phyloP scores from a whole-genome alignment of 2,797 vertebrate genomes.

The Peromyscus aztecus region DNA sequence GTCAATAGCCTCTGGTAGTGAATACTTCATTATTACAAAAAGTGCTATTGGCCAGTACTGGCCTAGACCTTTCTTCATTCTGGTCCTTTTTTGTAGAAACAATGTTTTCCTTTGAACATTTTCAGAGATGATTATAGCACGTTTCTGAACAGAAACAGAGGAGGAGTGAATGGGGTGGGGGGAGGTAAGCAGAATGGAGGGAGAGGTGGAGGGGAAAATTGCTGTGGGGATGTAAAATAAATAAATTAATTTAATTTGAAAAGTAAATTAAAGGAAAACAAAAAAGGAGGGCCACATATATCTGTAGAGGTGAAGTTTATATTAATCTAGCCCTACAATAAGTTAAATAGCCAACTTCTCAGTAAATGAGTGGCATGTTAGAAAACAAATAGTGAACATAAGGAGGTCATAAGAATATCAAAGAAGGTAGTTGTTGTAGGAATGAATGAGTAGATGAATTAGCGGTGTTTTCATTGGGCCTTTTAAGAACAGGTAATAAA shows the following conservation, averaged over 20 bases:
- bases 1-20: neutral
- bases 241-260: neutral
- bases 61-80: neutral
- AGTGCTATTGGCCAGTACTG: neutral
- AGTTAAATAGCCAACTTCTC: conserved; percentile 20
- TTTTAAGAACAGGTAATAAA: neutral
- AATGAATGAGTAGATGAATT: neutral
- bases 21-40: neutral
- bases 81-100: neutral
- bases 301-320: neutral
- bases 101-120: neutral
- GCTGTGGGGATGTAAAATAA: neutral
- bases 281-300: neutral
- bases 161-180: neutral
- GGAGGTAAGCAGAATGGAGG: neutral
- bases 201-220: neutral
- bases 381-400: neutral
- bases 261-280: neutral
- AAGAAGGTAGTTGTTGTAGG: neutral
- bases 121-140: neutral
- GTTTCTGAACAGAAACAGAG: neutral
- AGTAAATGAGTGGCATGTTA: neutral
- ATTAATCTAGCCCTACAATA: neutral
- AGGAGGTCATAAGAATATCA: neutral
- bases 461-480: neutral